Evolutionary conservation across 2,113 vertebrate species (phyloP), one percentile per base, ranked within the genome.

Genomic region (Anser brachyrhynchus): DNA sequence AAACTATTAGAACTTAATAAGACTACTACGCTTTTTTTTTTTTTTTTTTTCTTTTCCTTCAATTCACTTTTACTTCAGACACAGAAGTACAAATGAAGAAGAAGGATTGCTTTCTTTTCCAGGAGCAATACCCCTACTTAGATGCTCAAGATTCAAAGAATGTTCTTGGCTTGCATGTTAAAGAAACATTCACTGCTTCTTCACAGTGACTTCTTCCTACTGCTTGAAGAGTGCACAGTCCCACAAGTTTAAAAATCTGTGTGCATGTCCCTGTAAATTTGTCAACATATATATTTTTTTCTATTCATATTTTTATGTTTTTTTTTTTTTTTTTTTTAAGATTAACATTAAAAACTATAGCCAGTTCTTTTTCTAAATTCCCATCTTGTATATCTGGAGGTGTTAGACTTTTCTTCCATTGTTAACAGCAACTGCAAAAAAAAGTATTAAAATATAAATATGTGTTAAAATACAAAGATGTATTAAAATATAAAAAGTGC

Each of bases 161-260:
- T 79, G 9, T 79, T 95, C 54, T 87, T 93, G 46, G 35, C 41
- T 92, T 82, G 14, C 10, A 10, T 74, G 51, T 75, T 89, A 69
- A 95, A 70, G 44, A 82, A 94, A 37, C 43, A 85, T 87, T 93
- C 52, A 79, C 77, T 83, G 14, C 23, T 84, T 86, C 12, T 1
- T 80, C 58, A 52, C 31, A 92, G 79, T 52, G 83, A 75, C 46
- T 80, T 37, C 76, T 96, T 96, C 82, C 70, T 76, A 59, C n/a
- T 0, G 3, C 43, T 91, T 71, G 39, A 64, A 37, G 26, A 79
- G 33, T 1, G 6, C 31, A 4, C 31, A 74, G 41, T 73, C 33
- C n/a, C 26, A 95, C 14, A 96, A 82, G 77, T 87, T 58, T 26
- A 94, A 43, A 89, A 90, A 74, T 90, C 57, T 39, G 52, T 52